phyloP scores from a whole-genome alignment of 2,113 vertebrate genomes.

The Callionymus lyra region DNA sequence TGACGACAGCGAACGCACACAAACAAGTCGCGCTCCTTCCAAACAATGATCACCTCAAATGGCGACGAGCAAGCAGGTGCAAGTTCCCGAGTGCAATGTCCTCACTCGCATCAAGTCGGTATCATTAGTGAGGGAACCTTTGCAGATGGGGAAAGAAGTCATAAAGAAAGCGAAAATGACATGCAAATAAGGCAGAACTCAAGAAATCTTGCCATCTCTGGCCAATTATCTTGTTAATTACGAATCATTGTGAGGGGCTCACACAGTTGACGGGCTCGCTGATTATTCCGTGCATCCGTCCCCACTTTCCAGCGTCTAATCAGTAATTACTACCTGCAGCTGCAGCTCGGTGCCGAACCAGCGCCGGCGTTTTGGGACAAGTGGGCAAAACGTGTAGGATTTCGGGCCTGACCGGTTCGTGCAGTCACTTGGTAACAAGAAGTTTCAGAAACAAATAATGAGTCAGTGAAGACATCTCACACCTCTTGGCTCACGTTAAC shows the following conservation, averaged over 20 bases:
- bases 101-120: slow-evolving; percentile 2
- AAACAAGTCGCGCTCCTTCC: too few relatives aligned
- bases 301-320: slow-evolving; percentile 66
- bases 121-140: slow-evolving; percentile 52
- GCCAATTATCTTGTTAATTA: slow-evolving; percentile 77
- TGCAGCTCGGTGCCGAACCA: slow-evolving; percentile 39
- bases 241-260: slow-evolving; percentile 68
- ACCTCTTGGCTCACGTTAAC: background rate
- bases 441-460: too few relatives aligned
- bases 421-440: too few relatives aligned
- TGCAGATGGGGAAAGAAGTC: slow-evolving; percentile 37
- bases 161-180: slow-evolving; percentile 53
- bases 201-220: slow-evolving; percentile 68
- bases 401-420: slow-evolving; percentile 8
- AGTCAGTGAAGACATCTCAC: slow-evolving; percentile 1
- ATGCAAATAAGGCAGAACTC: slow-evolving; percentile 62
- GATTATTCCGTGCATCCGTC: slow-evolving; percentile 70
- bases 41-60: too few relatives aligned
- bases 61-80: too few relatives aligned
- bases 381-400: slow-evolving; percentile 15
- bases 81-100: too few relatives aligned
- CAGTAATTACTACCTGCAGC: slow-evolving; percentile 78
- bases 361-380: slow-evolving; percentile 47
- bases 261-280: slow-evolving; percentile 62
- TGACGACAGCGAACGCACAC: too few relatives aligned